Conservation (phyloP, 2,888 invertebrate species). For the Ganaspis brasiliensis region DNA sequence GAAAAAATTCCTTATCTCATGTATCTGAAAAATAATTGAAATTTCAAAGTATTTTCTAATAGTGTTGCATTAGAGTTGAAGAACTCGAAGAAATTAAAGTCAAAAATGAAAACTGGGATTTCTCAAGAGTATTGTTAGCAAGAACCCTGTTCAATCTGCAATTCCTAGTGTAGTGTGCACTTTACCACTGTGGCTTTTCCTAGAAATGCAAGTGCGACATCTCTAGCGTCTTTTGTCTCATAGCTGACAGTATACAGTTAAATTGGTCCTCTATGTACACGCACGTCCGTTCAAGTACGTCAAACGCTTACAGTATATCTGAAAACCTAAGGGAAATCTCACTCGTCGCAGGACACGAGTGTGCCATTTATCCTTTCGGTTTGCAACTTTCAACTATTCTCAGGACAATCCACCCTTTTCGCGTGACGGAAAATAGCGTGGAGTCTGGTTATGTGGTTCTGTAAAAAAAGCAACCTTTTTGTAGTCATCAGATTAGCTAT, state of each 20-base stretch:
- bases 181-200: constrained; percentile 22
- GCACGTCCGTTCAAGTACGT: constrained; percentile 32
- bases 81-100: too few relatives aligned
- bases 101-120: constrained; percentile 46
- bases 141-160: constrained; percentile 2
- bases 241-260: neutral
- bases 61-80: too few relatives aligned
- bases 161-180: neutral
- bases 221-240: constrained; percentile 9
- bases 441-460: constrained; percentile 48
- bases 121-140: constrained; percentile 56
- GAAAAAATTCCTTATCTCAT: too few relatives aligned
- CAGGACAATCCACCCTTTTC: constrained; percentile 68
- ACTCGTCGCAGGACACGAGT: constrained; percentile 68
- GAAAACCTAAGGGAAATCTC: constrained; percentile 80
- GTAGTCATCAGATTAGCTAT: constrained; percentile 8
- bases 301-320: constrained; percentile 64
- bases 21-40: too few relatives aligned
- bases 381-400: constrained; percentile 64
- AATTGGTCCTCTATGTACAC: constrained; percentile 11
- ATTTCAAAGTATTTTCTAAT: too few relatives aligned
- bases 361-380: constrained; percentile 75
- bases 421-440: constrained; percentile 44
- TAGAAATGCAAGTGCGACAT: constrained; percentile 32
- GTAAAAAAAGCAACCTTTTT: constrained; percentile 51